Percentiles rank a stretch among this genome's conserved stretches.
These are phyloP conservation scores for Subacronicta megacephala DNA, from an alignment of 2,888 invertebrate genomes.

Conservation along the genomic window DNA sequence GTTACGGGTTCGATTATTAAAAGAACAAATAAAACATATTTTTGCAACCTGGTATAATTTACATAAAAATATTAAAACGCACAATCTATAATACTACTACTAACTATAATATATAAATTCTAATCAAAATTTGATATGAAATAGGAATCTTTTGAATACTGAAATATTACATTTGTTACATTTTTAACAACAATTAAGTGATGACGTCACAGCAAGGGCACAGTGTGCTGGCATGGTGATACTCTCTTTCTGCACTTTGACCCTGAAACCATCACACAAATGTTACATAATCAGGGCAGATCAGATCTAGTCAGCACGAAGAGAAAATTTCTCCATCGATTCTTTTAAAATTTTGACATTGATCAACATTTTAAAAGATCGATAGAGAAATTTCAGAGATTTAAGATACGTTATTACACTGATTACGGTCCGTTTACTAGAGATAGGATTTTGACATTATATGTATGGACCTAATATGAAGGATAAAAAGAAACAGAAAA, in stretches of 20 bases:
- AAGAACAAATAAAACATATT: neutral
- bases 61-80: neutral
- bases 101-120: constrained; percentile 2
- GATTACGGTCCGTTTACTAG: too few relatives aligned
- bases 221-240: constrained; percentile 69
- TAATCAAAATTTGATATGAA: constrained; percentile 1
- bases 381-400: too few relatives aligned
- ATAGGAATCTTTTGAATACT: constrained; percentile 10
- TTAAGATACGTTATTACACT: too few relatives aligned
- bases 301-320: too few relatives aligned
- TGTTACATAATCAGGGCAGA: too few relatives aligned
- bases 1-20: neutral
- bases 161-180: neutral
- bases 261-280: constrained; percentile 64
- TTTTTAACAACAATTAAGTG: constrained; percentile 31
- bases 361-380: too few relatives aligned
- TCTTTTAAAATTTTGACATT: too few relatives aligned
- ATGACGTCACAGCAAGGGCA: constrained; percentile 64
- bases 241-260: constrained; percentile 54
- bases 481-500: too few relatives aligned
- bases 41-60: constrained; percentile 17
- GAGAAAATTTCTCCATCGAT: too few relatives aligned
- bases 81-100: neutral
- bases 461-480: too few relatives aligned
- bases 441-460: too few relatives aligned